Conservation (phyloP, 1,140 invertebrate species). For the Cydia splendana region DNA sequence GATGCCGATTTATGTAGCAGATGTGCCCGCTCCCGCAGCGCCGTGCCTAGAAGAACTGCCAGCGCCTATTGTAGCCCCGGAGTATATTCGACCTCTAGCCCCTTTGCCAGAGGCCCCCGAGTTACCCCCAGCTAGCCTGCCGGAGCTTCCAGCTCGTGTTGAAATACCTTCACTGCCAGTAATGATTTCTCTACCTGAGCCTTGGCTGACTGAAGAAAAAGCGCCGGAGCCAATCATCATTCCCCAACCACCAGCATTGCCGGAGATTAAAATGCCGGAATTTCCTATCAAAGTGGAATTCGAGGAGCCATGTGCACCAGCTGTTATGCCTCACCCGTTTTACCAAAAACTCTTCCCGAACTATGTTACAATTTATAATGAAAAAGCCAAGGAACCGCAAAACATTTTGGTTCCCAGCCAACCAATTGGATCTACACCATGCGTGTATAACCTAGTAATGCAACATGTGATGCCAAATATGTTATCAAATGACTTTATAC, state of each 20-base stretch:
- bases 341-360: conserved; percentile 10
- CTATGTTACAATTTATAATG: neutral
- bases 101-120: conserved; percentile 28
- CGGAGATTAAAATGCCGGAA: neutral
- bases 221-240: neutral
- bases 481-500: neutral
- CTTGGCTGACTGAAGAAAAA: neutral
- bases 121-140: conserved; percentile 25
- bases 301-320: conserved; percentile 3
- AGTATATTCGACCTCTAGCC: neutral
- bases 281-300: neutral
- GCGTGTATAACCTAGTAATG: neutral
- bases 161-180: conserved; percentile 31
- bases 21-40: neutral
- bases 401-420: neutral
- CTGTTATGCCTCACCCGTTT: neutral
- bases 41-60: neutral
- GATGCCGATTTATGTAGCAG: neutral
- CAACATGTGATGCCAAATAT: conserved; percentile 6
- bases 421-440: conserved; percentile 2
- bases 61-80: neutral
- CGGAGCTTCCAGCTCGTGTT: conserved; percentile 25
- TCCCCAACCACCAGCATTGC: neutral
- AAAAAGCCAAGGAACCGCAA: neutral
- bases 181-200: neutral